Base-by-base conservation (phyloP, 2,888 invertebrate species). In the Nasonovia ribisnigri region DNA sequence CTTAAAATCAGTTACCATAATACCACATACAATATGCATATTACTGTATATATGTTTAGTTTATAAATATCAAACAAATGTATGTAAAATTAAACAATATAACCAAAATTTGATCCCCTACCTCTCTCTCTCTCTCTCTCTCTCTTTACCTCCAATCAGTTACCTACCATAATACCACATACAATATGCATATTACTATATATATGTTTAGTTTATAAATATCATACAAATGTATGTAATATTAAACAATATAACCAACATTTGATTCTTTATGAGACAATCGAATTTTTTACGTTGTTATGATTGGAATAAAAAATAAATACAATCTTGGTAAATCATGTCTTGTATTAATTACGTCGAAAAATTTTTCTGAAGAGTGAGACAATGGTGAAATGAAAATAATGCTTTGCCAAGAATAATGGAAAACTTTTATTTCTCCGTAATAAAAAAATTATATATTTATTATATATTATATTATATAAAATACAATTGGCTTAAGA, bases 311-410 rank as follows among this genome's bases (percentile, higher is more conserved):
- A 46, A 54, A 48, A 77, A 87, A 86, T 26, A 51, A 54, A 77
- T 43, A 43, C 5, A 54, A 77, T 3, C n/a, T 43, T 26, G 6
- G 77, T 84, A 51, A 51, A 54, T 92, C 77, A 54, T 54, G 54
- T 51, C 88, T 92, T 88, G 43, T 84, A 92, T 92, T 88, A 88
- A 88, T 67, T 88, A 88, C n/a, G 29, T 42, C n/a, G 57, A 36
- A 20, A 86, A 46, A 57, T 11, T 11, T 60, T 48, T 46, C 46
- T 87, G n/a, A 60, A 57, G 86, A 48, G 46, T 48, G 60, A 92
- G 60, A 87, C 86, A 87, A 60, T 92, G 13, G 43, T 8, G n/a
- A 60, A 57, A 60, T 46, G 42, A 29, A 91, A 91, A 84, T 91
- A 84, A 77, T 77, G 29, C 42, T 1, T 51, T 16, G 1, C 29